Evolutionary conservation across 2,113 vertebrate species (phyloP), one percentile per base, ranked within the genome.

Genomic region (Orcinus orca): DNA sequence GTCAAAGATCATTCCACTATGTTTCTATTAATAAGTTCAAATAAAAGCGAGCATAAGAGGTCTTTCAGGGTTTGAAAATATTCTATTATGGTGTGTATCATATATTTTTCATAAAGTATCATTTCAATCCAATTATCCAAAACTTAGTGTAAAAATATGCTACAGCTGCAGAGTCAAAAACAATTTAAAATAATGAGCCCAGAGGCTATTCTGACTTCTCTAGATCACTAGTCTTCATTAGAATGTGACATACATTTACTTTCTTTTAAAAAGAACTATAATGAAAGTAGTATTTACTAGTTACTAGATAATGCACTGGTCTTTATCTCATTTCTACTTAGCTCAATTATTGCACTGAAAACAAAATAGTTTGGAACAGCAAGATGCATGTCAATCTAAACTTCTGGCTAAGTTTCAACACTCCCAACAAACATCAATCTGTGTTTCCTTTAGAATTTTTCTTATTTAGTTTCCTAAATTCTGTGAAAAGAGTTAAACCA

Each of bases 141-240:
- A 98, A 97, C 70, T 88, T 90, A 95, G 65, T 85, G n/a, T 92
- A 97, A 97, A 97, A 97, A 96, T 97, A 95, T 47, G 68, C 70
- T 94, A 89, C 58, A 85, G 82, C 53, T 97, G 44, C 86, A 90
- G 53, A 95, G 95, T 96, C 65, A 96, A 97, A 97, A 96, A 95
- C 97, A 98, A 97, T 97, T 98, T 97, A 97, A 97, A 97, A 97
- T 96, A 98, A 97, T 97, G 94, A 98, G 97, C 96, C 94, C 80
- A 96, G 76, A 84, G 93, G 96, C 91, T 70, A 93, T 87, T 97
- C 68, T 93, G 82, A 97, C 93, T 97, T 95, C 76, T 91, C 82
- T 47, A 93, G 90, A 96, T 96, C 25, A 63, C 31, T 74, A 74
- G 50, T 97, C 87, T 97, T 97, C 92, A 97, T 96, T 96, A 97